Percentiles rank a stretch among this genome's conserved stretches.
Evolutionary conservation across 2,888 invertebrate genomes (phyloP).

Genomic region (Lobophora halterata): DNA sequence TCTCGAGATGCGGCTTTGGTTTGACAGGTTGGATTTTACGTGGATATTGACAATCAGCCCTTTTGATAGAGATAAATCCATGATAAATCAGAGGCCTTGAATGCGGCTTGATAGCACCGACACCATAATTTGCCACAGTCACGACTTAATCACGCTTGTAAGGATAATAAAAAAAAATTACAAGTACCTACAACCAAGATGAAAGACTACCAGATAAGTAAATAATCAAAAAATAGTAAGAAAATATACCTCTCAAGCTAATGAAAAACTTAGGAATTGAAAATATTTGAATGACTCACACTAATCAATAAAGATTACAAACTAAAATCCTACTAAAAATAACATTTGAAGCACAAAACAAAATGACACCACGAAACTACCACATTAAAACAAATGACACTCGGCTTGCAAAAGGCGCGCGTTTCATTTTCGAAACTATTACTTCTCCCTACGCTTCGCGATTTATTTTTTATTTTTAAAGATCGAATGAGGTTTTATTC

Average conservation of each 20-base stretch:
- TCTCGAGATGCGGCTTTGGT: conserved; percentile 56
- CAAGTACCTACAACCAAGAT: too few relatives aligned
- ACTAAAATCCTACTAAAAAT: conserved; percentile 30
- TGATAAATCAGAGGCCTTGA: too few relatives aligned
- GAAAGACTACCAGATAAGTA: too few relatives aligned
- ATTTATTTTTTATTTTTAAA: conserved; percentile 20
- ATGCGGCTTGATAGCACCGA: too few relatives aligned
- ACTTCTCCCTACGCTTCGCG: conserved; percentile 12
- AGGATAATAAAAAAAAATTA: too few relatives aligned
- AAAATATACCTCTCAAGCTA: too few relatives aligned
- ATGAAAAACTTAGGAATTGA: background rate
- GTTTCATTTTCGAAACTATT: conserved; percentile 34
- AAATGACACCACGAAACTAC: conserved; percentile 15
- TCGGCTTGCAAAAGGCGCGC: conserved; percentile 22
- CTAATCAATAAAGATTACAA: conserved; percentile 34
- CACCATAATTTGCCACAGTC: too few relatives aligned
- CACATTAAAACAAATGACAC: conserved; percentile 16
- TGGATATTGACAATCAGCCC: too few relatives aligned
- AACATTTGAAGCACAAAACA: conserved; percentile 28
- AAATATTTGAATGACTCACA: conserved; percentile 32
- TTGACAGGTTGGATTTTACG: conserved; percentile 50
- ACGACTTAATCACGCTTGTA: too few relatives aligned
- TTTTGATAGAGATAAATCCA: too few relatives aligned
- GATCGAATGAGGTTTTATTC: conserved; percentile 26
- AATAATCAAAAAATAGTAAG: too few relatives aligned